phyloP scores from a whole-genome alignment of 2,888 invertebrate species.

The Hyalella azteca region DNA sequence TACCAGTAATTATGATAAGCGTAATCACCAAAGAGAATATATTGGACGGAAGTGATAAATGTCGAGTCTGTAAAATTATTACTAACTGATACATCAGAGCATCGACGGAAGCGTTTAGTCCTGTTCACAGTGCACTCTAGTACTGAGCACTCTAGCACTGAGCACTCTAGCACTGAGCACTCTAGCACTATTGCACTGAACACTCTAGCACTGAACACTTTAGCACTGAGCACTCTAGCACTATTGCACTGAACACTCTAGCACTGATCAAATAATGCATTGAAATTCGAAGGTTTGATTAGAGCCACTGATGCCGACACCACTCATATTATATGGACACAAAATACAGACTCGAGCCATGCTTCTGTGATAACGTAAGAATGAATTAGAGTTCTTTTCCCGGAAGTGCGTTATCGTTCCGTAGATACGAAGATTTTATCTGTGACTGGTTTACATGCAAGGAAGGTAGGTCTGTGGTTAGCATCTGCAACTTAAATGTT shows the following conservation, averaged over 20 bases:
- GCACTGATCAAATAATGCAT: neutral
- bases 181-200: no score
- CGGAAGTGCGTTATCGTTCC: constrained; percentile 19
- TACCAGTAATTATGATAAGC: no score
- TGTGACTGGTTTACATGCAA: constrained; percentile 9
- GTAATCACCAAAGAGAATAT: no score
- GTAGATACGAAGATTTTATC: constrained; percentile 36
- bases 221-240: neutral
- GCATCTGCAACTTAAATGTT: constrained; percentile 30
- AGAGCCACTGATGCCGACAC: neutral
- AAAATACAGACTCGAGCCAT: neutral
- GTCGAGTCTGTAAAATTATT: no score
- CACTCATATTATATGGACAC: neutral
- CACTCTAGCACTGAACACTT: neutral
- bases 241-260: neutral
- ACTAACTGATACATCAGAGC: no score
- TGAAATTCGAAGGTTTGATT: constrained; percentile 12
- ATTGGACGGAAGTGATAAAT: no score
- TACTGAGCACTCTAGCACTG: no score
- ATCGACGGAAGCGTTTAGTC: no score
- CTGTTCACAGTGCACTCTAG: no score
- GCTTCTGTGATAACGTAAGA: constrained; percentile 18
- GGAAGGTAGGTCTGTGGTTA: neutral
- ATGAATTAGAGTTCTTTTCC: constrained; percentile 13
- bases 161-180: no score